Conservation (phyloP, 53 echinoderm and acorn worm species). For the Echinarachnius parma region DNA sequence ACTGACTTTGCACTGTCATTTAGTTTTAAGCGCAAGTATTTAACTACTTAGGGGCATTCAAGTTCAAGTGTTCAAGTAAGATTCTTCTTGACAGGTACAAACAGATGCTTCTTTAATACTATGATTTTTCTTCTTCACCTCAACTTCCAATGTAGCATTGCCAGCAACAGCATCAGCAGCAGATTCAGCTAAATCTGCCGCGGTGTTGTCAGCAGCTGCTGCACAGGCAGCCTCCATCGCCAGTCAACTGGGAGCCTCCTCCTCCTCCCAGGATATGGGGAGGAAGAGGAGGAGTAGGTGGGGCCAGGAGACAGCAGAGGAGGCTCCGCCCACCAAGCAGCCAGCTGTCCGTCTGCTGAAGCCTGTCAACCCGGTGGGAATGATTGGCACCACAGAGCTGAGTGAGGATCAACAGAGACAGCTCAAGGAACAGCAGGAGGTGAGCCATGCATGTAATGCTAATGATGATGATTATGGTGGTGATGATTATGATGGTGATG, state of each 20-base stretch:
- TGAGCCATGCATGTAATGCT: constrained; percentile 10
- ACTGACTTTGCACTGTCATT: too few relatives aligned
- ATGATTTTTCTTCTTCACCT: too few relatives aligned
- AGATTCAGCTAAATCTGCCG: neutral
- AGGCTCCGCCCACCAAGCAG: constrained; percentile 52
- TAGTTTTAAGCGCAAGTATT: too few relatives aligned
- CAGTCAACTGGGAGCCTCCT: constrained; percentile 18
- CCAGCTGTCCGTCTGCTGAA: constrained; percentile 42
- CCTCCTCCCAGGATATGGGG: constrained; percentile 6
- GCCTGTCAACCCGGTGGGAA: constrained; percentile 81
- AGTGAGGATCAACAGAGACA: constrained; percentile 83
- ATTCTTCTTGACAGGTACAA: too few relatives aligned
- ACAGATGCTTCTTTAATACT: too few relatives aligned
- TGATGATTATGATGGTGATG: neutral
- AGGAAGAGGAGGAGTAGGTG: constrained; percentile 68
- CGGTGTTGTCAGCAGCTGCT: neutral
- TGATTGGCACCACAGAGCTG: constrained; percentile 95
- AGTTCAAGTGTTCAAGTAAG: too few relatives aligned
- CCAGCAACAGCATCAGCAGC: neutral
- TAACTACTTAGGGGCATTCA: too few relatives aligned
- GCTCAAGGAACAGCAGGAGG: constrained; percentile 97
- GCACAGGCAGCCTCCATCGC: constrained; percentile 45
- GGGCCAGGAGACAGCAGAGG: constrained; percentile 28
- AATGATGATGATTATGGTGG: neutral
- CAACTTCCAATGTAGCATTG: too few relatives aligned